Evolutionary conservation across 2,888 invertebrate genomes (phyloP), one percentile per base, ranked within the genome.

Genomic region (Callinectes sapidus): DNA sequence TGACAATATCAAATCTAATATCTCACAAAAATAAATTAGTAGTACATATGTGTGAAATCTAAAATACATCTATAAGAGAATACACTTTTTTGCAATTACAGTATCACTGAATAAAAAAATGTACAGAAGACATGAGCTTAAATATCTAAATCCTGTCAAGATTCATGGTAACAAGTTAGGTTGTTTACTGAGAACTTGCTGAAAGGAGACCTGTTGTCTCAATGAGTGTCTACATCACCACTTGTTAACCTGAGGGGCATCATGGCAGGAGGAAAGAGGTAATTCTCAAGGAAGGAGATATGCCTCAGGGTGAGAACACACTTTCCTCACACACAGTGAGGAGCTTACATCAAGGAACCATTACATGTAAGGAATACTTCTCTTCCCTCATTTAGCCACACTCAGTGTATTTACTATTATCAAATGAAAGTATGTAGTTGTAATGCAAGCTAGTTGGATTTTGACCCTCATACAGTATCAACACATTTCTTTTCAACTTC

Each of bases 21-120:
- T 81, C 71, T 71, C 35, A 81, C 35, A 81, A 81, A 81, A 81
- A 81, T 81, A 81, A 35, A 35, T 35, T 81, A 81, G 81, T 35
- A 23, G 23, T 23, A 61, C n/a, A n/a, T n/a, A n/a, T 81, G 5
- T 81, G 35, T 71, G 14, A 81, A 35, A 81, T 32, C 81, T 81
- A 81, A 35, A 35, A 81, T 81, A 81, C 81, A 81, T 35, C n/a
- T 35, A 18, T 35, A 81, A 81, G 81, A 81, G 81, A n/a, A 13
- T 81, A 81, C 16, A 32, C 14, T 14, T 28, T 71, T 28, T 71
- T 28, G 8, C 42, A 71, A 71, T 71, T 35, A 39, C 39, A 39
- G 39, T 39, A 81, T 35, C 35, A 35, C 13, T 35, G 28, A 81
- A 81, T 16, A 81, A 81, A 81, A 81, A 28, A 28, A 2, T 81